A percentile compares a stretch with the other conserved stretches of the same genome.
Evolutionary conservation across 2,113 vertebrate species (phyloP).

Genomic region (Rousettus leschenaultii): DNA sequence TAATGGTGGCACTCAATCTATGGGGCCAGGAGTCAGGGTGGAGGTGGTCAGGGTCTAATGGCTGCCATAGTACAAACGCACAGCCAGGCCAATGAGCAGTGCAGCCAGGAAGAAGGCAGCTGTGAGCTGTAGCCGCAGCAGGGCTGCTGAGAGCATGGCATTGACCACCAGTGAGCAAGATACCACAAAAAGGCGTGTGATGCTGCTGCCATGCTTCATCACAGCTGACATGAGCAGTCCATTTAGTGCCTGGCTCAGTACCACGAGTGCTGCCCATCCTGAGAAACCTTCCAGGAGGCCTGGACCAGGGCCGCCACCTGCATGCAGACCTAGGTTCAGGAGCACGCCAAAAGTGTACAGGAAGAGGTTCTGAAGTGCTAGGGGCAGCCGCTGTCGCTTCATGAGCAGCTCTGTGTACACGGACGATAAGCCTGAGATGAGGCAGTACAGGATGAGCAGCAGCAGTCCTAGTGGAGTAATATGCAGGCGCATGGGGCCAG

Average conservation of each 20-base stretch:
- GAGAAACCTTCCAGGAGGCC: constrained; percentile 91
- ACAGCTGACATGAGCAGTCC: constrained; percentile 95
- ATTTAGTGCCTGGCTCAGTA: constrained; percentile 91
- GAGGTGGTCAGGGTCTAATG: constrained; percentile 44
- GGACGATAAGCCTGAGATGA: constrained; percentile 90
- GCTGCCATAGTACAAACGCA: constrained; percentile 90
- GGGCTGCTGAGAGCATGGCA: constrained; percentile 85
- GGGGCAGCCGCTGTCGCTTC: constrained; percentile 90
- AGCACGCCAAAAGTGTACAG: constrained; percentile 92
- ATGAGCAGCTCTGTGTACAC: constrained; percentile 92
- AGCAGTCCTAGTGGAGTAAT: constrained; percentile 86
- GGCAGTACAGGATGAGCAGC: constrained; percentile 87
- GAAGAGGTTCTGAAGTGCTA: constrained; percentile 94
- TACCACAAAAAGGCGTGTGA: constrained; percentile 95
- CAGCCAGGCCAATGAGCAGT: constrained; percentile 86
- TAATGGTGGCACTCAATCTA: not conserved
- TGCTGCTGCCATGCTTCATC: constrained; percentile 95
- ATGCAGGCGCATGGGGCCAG: constrained; percentile 75
- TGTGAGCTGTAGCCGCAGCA: constrained; percentile 91
- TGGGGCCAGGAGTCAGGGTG: not conserved
- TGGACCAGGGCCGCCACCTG: constrained; percentile 66
- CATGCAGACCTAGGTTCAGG: constrained; percentile 84
- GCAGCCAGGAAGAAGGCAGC: constrained; percentile 87
- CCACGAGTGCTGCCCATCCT: constrained; percentile 82
- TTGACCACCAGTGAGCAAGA: constrained; percentile 96